Evolutionary conservation across 1,140 invertebrate species (phyloP).

Genomic region (Stegodyphus dumicola): DNA sequence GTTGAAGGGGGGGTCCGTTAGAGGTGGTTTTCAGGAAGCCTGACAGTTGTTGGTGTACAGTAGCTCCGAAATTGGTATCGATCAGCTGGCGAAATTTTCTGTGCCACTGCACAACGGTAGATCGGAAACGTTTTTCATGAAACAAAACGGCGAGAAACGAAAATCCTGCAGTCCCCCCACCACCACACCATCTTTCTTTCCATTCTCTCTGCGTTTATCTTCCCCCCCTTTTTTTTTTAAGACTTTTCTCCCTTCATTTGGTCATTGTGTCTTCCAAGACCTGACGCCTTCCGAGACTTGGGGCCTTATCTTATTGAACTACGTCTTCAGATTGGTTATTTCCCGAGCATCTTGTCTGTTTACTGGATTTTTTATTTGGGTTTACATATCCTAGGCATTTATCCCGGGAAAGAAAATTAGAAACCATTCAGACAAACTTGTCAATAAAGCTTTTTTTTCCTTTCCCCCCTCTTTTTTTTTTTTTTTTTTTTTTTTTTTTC

Average conservation of each 20-base stretch:
- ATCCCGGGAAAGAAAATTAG: slow-evolving; percentile 51
- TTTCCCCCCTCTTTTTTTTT: too few species aligned
- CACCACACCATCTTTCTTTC: background rate
- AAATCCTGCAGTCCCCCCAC: background rate
- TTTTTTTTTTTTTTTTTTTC: too few species aligned
- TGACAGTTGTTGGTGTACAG: slow-evolving; percentile 53
- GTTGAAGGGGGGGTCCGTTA: slow-evolving; percentile 7
- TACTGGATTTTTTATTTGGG: slow-evolving; percentile 19
- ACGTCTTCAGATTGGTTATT: slow-evolving; percentile 24
- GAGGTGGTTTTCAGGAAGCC: slow-evolving; percentile 36
- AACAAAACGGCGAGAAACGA: slow-evolving; percentile 36
- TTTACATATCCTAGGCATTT: slow-evolving; percentile 49
- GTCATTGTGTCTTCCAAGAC: slow-evolving; percentile 33
- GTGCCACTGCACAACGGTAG: slow-evolving; percentile 9
- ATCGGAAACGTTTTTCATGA: slow-evolving; percentile 27
- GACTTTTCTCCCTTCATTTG: slow-evolving; percentile 28
- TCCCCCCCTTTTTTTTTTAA: background rate
- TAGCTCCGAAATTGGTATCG: slow-evolving; percentile 51
- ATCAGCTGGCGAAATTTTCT: slow-evolving; percentile 42
- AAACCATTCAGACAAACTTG: slow-evolving; percentile 57
- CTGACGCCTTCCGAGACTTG: background rate
- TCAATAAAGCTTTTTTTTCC: slow-evolving; percentile 46
- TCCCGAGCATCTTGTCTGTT: background rate
- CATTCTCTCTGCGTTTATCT: too few species aligned
- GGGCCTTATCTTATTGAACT: background rate